Evolutionary conservation across 2,888 invertebrate species (phyloP), one percentile per base, ranked within the genome.

Genomic region (Sthenelais limicola): DNA sequence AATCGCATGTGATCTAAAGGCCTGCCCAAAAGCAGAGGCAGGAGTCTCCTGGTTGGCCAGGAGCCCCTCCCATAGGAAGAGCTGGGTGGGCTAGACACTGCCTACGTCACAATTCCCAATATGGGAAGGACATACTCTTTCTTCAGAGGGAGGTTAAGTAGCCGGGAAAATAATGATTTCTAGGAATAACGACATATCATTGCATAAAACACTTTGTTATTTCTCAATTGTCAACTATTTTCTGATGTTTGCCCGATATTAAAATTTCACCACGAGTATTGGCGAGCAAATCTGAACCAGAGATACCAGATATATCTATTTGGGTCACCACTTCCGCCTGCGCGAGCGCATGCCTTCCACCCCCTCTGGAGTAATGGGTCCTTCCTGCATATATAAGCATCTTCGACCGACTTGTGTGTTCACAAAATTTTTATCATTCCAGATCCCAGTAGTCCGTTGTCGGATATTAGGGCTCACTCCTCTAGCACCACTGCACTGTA

Each of bases 361-460:
- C 62, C n/a, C 62, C 62, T 62, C 62, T 21, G n/a, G 21, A 35
- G 38, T 1, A 62, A 28, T 62, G 62, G 38, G 62, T 38, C 15
- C 38, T 12, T 62, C 62, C 62, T 62, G 62, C 62, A 62, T 62
- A 62, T 62, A 62, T 62, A 62, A 62, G 38, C 62, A 35, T 56
- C 24, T 43, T 2, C 9, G 3, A n/a, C 38, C 24, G 38, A 33
- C 38, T 26, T 38, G 62, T 38, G 12, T 21, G 38, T 51, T 52
- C 68, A 68, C 68, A 51, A 51, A 68, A 51, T 68, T 68, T 33
- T 68, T 68, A 68, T 68, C 68, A 68, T 68, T 68, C 68, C 68
- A 68, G 68, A 68, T 49, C 51, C 51, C 68, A 43, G 56, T 56
- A 56, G 56, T 56, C 56, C 38, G 62, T 43, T 24, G 62, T 62